phyloP scores from a whole-genome alignment of 2,888 invertebrate species.

The Andricus curvator region DNA sequence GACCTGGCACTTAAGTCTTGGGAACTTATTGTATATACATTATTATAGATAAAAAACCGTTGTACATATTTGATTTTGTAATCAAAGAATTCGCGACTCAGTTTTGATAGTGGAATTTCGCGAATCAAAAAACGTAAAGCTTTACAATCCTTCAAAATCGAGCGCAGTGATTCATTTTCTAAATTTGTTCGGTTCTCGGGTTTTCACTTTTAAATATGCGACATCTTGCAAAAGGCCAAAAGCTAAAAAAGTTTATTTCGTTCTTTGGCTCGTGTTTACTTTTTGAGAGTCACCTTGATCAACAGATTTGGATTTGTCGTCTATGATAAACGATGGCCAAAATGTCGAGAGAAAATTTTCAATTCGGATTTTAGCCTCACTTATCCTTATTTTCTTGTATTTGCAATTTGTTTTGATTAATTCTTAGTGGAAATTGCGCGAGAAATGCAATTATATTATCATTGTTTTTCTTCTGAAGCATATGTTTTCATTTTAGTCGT shows the following conservation, averaged over 20 bases:
- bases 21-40: constrained; percentile 37
- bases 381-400: background rate
- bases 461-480: background rate
- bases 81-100: background rate
- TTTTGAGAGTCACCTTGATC: constrained; percentile 35
- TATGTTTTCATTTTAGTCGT: background rate
- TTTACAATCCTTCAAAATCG: background rate
- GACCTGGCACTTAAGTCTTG: constrained; percentile 45
- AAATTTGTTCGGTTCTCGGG: constrained; percentile 6
- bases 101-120: background rate
- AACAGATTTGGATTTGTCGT: background rate
- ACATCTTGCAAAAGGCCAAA: constrained; percentile 32
- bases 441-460: too few relatives aligned
- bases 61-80: constrained; percentile 2
- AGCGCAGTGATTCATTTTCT: background rate
- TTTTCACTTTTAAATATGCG: background rate
- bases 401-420: background rate
- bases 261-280: constrained; percentile 26
- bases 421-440: background rate
- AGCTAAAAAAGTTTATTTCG: background rate
- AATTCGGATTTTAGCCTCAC: background rate
- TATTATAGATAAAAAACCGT: background rate
- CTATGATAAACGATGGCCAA: background rate
- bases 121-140: background rate
- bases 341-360: background rate